Conservation (phyloP, 2,888 invertebrate species). For the Habroteleia sp. region DNA sequence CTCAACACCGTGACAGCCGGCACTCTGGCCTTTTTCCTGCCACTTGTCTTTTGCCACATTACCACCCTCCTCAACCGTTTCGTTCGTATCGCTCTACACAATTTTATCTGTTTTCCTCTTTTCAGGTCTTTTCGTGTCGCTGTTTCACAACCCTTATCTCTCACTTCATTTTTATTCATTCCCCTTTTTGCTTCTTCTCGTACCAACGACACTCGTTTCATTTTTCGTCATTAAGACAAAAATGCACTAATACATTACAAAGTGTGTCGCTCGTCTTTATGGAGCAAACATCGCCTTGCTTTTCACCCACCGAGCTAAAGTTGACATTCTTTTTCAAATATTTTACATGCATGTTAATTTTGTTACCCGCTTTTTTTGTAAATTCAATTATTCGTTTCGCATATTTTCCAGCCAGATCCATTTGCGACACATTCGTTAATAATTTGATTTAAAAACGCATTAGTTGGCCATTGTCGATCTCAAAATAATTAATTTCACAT, state of each 20-base stretch:
- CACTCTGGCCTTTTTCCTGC: constrained; percentile 59
- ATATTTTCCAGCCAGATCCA: too few species aligned
- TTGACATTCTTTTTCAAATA: constrained; percentile 20
- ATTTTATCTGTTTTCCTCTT: constrained; percentile 57
- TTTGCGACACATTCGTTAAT: constrained; percentile 3
- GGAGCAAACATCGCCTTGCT: constrained; percentile 22
- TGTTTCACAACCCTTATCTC: constrained; percentile 42
- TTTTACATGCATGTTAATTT: constrained; percentile 43
- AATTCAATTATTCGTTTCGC: neutral
- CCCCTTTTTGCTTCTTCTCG: constrained; percentile 16
- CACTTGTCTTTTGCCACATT: constrained; percentile 61
- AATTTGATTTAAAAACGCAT: too few species aligned
- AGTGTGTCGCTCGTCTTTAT: constrained; percentile 7
- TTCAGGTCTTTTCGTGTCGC: constrained; percentile 34
- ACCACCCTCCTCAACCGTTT: constrained; percentile 51
- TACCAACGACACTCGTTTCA: constrained; percentile 40
- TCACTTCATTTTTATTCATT: constrained; percentile 53
- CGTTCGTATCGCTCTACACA: constrained; percentile 42
- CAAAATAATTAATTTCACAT: too few species aligned
- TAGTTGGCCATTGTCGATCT: too few species aligned
- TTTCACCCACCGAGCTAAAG: constrained; percentile 3
- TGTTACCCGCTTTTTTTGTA: constrained; percentile 3
- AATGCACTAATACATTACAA: constrained; percentile 40
- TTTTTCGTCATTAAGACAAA: constrained; percentile 55
- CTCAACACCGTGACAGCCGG: constrained; percentile 59